Base-by-base conservation (phyloP, 1,140 invertebrate species). In the Rhagoletis zephyria region DNA sequence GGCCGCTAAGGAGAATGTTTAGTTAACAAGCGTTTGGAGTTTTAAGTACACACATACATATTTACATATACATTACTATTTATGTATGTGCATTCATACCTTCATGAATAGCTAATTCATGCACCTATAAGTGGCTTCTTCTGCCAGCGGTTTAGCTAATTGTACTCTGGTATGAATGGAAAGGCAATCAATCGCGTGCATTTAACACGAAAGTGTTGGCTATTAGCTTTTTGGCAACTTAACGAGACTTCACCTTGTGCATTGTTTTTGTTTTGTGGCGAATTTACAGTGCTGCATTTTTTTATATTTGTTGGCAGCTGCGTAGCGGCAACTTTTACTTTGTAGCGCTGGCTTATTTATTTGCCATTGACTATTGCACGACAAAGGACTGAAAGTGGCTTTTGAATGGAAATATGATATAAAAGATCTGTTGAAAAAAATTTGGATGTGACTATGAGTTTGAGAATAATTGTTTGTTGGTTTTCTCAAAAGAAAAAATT, bases 301-400 rank as follows among this genome's bases (percentile, higher is more conserved):
- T n/a, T 45, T 45, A 48, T 74, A 48, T 74, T 74, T 48, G 42
- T 5, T 42, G 14, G 67, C 40, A 14, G 67, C 1, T 6, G 4
- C 45, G 42, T 74, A 48, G 45, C 12, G 42, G 40, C 42, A 74
- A 74, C 67, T 74, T 74, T 74, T 74, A 74, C 42, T 74, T 74
- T 48, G 67, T 10, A 74, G 6, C 14, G 30, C 65, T 7, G 19
- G 19, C 12, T 42, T 9, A 3, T 67, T 14, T 42, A 14, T 63
- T 30, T 30, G 30, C 30, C 1, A 30, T 30, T 30, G 30, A 30
- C 30, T 30, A 30, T 30, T 30, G 30, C 30, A 30, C 30, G 30
- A 30, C 30, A 30, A 30, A 30, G 30, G 30, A 30, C 30, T 30
- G 30, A 30, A 30, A 30, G 30, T 30, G 30, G 30, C 30, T 30